A percentile compares a stretch with the other conserved stretches of the same genome.
Evolutionary conservation across 2,888 invertebrate genomes (phyloP).

Genomic region (Andrena camellia): DNA sequence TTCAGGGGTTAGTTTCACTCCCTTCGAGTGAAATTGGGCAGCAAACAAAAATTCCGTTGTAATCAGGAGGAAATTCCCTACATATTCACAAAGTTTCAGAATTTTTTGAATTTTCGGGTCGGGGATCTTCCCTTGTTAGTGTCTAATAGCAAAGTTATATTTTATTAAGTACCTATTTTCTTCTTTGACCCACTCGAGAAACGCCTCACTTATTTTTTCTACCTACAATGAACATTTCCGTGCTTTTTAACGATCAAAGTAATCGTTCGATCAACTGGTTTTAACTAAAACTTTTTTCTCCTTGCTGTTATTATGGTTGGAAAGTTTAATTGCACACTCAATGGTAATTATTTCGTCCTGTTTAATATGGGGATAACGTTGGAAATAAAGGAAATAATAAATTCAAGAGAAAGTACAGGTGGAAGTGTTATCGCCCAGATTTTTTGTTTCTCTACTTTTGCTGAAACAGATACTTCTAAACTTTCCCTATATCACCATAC

Average conservation of each 20-base stretch:
- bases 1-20: too few relatives aligned
- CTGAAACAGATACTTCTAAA: background rate
- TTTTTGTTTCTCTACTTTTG: background rate
- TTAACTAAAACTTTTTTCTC: slow-evolving; percentile 4
- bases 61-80: too few relatives aligned
- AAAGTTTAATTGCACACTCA: slow-evolving; percentile 37
- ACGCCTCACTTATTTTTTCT: background rate
- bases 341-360: slow-evolving; percentile 20
- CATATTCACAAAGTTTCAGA: too few relatives aligned
- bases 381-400: slow-evolving; percentile 25
- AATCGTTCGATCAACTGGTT: background rate
- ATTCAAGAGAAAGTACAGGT: slow-evolving; percentile 37
- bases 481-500: too few relatives aligned
- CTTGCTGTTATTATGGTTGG: slow-evolving; percentile 2
- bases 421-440: background rate
- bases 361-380: slow-evolving; percentile 11
- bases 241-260: slow-evolving; percentile 7
- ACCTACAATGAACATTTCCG: background rate
- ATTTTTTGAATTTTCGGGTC: too few relatives aligned
- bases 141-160: background rate
- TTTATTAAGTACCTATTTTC: background rate
- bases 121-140: too few relatives aligned
- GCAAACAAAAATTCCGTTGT: too few relatives aligned
- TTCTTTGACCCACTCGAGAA: background rate
- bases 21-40: too few relatives aligned